Conservation (phyloP, 2,113 vertebrate species). For the Anhinga anhinga region DNA sequence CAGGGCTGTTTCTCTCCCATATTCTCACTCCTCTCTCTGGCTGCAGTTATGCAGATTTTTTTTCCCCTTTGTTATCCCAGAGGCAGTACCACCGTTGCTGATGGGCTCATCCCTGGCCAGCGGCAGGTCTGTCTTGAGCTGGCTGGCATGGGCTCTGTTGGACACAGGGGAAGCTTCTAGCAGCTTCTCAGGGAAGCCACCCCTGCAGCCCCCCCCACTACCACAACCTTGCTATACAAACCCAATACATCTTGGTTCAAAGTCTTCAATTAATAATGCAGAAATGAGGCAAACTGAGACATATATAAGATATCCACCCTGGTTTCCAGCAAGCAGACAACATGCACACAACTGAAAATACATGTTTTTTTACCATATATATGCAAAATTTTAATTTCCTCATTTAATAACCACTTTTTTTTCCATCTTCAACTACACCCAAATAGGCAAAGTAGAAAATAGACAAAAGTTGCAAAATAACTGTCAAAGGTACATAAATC, state of each 20-base stretch:
- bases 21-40: too few relatives aligned
- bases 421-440: background rate
- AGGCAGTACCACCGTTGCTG: too few relatives aligned
- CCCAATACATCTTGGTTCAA: background rate
- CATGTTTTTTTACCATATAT: background rate
- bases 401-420: background rate
- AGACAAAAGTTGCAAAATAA: background rate
- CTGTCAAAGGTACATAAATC: background rate
- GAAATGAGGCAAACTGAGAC: background rate
- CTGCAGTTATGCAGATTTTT: too few relatives aligned
- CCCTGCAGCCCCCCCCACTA: too few relatives aligned
- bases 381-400: background rate
- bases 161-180: too few relatives aligned
- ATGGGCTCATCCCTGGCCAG: too few relatives aligned
- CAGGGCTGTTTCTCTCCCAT: too few relatives aligned
- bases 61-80: too few relatives aligned
- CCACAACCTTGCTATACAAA: too few relatives aligned
- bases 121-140: too few relatives aligned
- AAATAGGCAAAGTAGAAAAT: background rate
- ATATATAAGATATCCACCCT: background rate
- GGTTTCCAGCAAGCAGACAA: background rate
- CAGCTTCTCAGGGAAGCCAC: too few relatives aligned
- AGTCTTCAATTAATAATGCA: background rate
- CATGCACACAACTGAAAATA: background rate
- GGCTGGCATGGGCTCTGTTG: too few relatives aligned